phyloP scores from a whole-genome alignment of 2,888 invertebrate genomes.

The Laothoe populi region DNA sequence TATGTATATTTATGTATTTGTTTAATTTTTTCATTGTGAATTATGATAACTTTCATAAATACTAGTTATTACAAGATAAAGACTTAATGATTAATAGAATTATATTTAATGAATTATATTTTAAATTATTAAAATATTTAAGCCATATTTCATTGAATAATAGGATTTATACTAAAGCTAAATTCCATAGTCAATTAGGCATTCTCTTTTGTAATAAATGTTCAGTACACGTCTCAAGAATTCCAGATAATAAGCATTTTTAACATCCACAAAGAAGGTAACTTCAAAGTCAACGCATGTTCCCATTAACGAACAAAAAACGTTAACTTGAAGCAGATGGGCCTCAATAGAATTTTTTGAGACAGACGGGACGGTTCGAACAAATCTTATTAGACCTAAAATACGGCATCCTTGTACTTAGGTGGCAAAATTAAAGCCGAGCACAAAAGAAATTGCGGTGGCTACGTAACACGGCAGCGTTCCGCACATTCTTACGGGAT shows the following conservation, averaged over 20 bases:
- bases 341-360: constrained; percentile 8
- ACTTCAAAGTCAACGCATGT: constrained; percentile 3
- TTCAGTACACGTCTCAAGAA: too few species aligned
- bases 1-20: too few species aligned
- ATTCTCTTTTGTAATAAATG: too few species aligned
- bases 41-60: too few species aligned
- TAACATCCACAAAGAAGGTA: not conserved
- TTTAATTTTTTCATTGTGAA: too few species aligned
- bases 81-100: too few species aligned
- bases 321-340: not conserved
- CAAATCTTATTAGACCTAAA: constrained; percentile 21
- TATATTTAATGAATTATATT: too few species aligned
- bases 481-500: constrained; percentile 14
- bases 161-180: too few species aligned
- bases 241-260: not conserved
- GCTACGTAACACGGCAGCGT: constrained; percentile 20
- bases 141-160: too few species aligned
- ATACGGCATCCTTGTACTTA: constrained; percentile 18
- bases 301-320: constrained; percentile 9
- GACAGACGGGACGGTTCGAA: constrained; percentile 4
- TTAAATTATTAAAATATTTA: too few species aligned
- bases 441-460: constrained; percentile 15
- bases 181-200: too few species aligned
- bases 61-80: too few species aligned
- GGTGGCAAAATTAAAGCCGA: constrained; percentile 14